Base-by-base conservation (phyloP, 1,140 invertebrate species). In the Lycorma delicatula region DNA sequence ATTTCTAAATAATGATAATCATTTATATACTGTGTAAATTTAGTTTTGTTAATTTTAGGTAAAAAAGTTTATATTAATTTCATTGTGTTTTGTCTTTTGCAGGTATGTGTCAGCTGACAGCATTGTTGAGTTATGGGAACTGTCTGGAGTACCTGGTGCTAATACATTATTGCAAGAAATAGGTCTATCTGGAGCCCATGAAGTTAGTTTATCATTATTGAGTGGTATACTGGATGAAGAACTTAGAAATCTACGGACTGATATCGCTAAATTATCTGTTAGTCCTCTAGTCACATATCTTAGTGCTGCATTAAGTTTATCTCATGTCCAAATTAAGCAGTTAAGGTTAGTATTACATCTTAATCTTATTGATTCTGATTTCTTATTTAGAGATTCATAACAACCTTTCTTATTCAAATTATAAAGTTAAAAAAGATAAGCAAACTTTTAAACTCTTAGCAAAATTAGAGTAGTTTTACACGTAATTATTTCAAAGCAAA, bases 141-240 rank as follows among this genome's bases (percentile, higher is more conserved):
- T 77, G 48, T 79, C 83, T 25, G 82, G 82, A 18, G 78, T 91
- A 46, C 71, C 74, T 16, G 79, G 83, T 29, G 77, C 83, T 12
- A 72, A 76, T 26, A 71, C 73, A 1, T 68, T 91, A 11, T 70
- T 91, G 4, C 71, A 81, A 34, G 81, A 86, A 26, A 72, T 63
- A 59, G 63, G 51, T 11, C 66, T 60, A 1, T 48, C 56, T 12
- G 41, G 46, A 4, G 73, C 75, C 18, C 69, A 79, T 1, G 75
- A 81, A 27, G 74, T 91, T 11, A 83, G 80, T 54, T 68, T 89
- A 1, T 66, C 70, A 0, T 86, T 91, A 50, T 71, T 93, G 41
- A 81, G 82, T n/a, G 77, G 75, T 55, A 79, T 82, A 2, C 70
- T 93, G 49, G 86, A 90, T 61, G 85, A 89, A 53, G 87, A 90